Conservation (phyloP, 2,113 vertebrate species). For the Lepisosteus oculatus region DNA sequence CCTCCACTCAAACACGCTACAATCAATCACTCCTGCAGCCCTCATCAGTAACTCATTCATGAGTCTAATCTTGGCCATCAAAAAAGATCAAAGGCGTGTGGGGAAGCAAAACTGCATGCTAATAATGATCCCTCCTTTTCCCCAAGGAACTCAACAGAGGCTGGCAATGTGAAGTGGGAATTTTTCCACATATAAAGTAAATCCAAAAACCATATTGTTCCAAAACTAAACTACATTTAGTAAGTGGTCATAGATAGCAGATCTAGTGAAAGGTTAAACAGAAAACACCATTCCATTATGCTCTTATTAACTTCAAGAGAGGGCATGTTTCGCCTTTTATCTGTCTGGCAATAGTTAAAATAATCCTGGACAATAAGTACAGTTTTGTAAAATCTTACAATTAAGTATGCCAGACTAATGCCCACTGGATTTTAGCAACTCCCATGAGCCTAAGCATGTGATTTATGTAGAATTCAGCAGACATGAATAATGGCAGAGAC, state of each 20-base stretch:
- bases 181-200: background rate
- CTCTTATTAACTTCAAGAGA: too few species aligned
- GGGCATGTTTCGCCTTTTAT: too few species aligned
- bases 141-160: constrained; percentile 7
- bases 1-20: constrained; percentile 31
- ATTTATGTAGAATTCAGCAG: too few species aligned
- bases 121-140: constrained; percentile 29
- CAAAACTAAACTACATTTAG: background rate
- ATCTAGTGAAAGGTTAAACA: constrained; percentile 17
- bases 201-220: background rate
- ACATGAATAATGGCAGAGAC: too few species aligned
- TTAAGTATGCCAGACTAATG: too few species aligned
- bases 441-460: too few species aligned
- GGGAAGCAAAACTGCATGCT: constrained; percentile 38
- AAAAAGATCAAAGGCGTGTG: constrained; percentile 53
- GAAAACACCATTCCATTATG: background rate
- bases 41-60: constrained; percentile 64
- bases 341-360: too few species aligned
- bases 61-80: constrained; percentile 55
- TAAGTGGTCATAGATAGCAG: background rate
- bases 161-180: background rate
- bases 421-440: too few species aligned
- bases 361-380: too few species aligned
- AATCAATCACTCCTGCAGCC: constrained; percentile 63
- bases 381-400: too few species aligned